These are phyloP conservation scores for Dichetophora obliterata DNA, from an alignment of 2,888 invertebrate species.

Conservation along the genomic window DNA sequence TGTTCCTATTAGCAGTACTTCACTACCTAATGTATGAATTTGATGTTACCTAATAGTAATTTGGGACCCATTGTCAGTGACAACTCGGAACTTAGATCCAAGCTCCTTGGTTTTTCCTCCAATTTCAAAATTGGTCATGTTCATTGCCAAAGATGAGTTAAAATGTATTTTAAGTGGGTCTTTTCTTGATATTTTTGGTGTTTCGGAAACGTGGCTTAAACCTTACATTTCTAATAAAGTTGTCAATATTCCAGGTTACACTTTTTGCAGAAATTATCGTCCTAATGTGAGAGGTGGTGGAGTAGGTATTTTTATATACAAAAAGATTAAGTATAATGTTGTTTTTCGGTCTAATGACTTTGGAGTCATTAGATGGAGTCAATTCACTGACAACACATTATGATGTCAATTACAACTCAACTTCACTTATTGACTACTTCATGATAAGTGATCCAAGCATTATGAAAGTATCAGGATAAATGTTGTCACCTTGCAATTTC, in stretches of 20 bases:
- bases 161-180: background rate
- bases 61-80: background rate
- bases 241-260: constrained; percentile 16
- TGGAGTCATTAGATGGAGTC: background rate
- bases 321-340: background rate
- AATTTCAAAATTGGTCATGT: background rate
- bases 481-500: no score
- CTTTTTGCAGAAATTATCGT: constrained; percentile 2
- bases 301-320: constrained; percentile 1
- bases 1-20: background rate
- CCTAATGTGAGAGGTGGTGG: constrained; percentile 20
- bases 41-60: background rate
- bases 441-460: no score
- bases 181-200: constrained; percentile 19
- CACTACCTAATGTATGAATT: background rate
- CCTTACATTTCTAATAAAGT: background rate
- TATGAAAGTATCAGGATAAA: no score
- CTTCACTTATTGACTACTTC: no score
- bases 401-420: no score
- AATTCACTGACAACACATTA: no score
- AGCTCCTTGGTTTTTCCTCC: background rate
- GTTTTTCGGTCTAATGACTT: background rate
- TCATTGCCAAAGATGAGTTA: background rate
- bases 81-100: background rate
- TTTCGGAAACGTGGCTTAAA: constrained; percentile 30